Evolutionary conservation across 2,797 vertebrate species (phyloP), one percentile per base, ranked within the genome.

Genomic region (Tokudaia tokunoshimensis): DNA sequence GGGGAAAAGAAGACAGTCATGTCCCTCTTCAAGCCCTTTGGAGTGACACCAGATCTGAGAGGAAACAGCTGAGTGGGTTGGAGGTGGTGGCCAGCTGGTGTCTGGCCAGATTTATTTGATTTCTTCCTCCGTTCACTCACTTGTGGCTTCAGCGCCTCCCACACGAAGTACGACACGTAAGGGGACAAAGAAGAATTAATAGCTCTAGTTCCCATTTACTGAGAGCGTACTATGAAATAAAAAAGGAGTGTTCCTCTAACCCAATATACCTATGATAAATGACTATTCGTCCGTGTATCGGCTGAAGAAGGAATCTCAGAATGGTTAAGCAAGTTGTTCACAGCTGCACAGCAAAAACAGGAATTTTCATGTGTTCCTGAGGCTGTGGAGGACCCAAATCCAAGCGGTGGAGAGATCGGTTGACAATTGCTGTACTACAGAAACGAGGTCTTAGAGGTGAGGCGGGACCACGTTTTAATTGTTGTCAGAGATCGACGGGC

Each of bases 291-390:
- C 44, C 74, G 67, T 41, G 44, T 52, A 52, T 63, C 31, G 34
- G 37, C 22, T 78, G 72, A 94, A 95, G 76, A 91, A 83, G 37
- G 20, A 11, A 55, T 75, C 63, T 87, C 84, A 92, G 55, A 88
- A 92, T 76, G 65, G 85, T 79, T 92, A 88, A 96, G 75, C 29
- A 83, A 84, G 41, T 85, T 88, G 85, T 52, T 91, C 59, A 72
- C 10, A 57, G 47, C 72, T 89, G 91, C 55, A 95, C 20, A 94
- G 79, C 57, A 26, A 74, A 41, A 70, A 75, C 34, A 34, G 50
- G 41, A 5, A 80, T 94, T 92, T 97, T 81, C 63, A 14, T n/a
- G 67, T 13, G 78, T 55, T 90, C 17, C 37, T 12, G 72, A 78
- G 34, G 78, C 3, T 50, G 10, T 20, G 19, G 72, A 55, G 61